Evolutionary conservation across 1,140 invertebrate species (phyloP).

Genomic region (Patella vulgata): DNA sequence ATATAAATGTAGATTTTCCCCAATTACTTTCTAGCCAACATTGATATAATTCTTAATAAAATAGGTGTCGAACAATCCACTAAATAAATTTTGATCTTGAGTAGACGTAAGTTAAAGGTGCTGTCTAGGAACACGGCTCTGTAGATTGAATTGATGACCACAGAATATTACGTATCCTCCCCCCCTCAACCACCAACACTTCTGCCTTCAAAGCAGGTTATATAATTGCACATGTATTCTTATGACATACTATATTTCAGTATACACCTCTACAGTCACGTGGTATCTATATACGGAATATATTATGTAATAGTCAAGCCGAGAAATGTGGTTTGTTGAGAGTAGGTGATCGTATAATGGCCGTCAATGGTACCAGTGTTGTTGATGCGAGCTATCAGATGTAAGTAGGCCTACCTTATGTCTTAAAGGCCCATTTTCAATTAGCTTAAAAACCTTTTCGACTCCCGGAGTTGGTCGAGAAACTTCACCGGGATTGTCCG

Average conservation of each 20-base stretch:
- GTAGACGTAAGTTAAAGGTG: too few species aligned
- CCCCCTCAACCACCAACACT: too few species aligned
- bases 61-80: background rate
- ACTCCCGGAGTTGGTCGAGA: background rate
- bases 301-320: slow-evolving; percentile 38
- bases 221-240: too few species aligned
- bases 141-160: too few species aligned
- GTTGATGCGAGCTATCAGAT: slow-evolving; percentile 49
- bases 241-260: too few species aligned
- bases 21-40: too few species aligned
- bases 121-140: too few species aligned
- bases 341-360: slow-evolving; percentile 47
- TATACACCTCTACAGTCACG: slow-evolving; percentile 39
- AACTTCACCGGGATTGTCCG: background rate
- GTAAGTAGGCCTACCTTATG: slow-evolving; percentile 27
- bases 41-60: too few species aligned
- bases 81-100: background rate
- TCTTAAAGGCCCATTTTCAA: background rate
- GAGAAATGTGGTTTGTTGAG: slow-evolving; percentile 33
- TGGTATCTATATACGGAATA: slow-evolving; percentile 45
- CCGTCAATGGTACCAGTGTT: slow-evolving; percentile 44
- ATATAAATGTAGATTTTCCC: too few species aligned
- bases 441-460: background rate
- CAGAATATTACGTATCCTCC: too few species aligned
- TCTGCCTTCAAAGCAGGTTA: too few species aligned